Evolutionary conservation across 1,140 invertebrate genomes (phyloP).

Genomic region (Ostrea edulis): DNA sequence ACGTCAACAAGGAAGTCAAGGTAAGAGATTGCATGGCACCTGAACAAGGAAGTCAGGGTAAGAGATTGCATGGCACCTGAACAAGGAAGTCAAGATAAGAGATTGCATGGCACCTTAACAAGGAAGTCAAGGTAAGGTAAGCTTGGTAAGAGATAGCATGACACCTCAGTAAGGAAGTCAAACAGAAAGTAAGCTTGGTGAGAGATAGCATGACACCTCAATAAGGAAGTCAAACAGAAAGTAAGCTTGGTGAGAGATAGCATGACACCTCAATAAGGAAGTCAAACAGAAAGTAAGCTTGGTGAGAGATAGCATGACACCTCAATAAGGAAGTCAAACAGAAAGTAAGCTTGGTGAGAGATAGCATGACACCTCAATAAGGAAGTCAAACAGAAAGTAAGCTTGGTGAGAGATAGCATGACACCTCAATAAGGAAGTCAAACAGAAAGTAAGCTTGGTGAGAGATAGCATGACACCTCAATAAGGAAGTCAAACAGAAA

Average conservation of each 20-base stretch:
- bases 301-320: neutral
- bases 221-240: neutral
- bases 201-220: neutral
- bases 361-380: neutral
- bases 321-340: neutral
- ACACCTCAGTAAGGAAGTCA: neutral
- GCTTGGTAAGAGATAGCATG: too few species aligned
- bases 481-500: neutral
- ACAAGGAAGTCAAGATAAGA: neutral
- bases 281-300: too few species aligned
- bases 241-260: neutral
- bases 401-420: too few species aligned
- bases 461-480: neutral
- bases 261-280: neutral
- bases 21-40: neutral
- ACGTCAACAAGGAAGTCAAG: neutral
- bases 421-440: neutral
- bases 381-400: neutral
- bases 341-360: neutral
- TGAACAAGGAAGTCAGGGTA: neutral
- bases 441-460: neutral
- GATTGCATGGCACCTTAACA: neutral
- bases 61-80: neutral
- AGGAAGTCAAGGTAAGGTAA: constrained; percentile 22
- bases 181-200: neutral